Percentiles rank a stretch among this genome's conserved stretches.
phyloP scores from a whole-genome alignment of 2,797 vertebrate species.

The Ctenopoma multispine region DNA sequence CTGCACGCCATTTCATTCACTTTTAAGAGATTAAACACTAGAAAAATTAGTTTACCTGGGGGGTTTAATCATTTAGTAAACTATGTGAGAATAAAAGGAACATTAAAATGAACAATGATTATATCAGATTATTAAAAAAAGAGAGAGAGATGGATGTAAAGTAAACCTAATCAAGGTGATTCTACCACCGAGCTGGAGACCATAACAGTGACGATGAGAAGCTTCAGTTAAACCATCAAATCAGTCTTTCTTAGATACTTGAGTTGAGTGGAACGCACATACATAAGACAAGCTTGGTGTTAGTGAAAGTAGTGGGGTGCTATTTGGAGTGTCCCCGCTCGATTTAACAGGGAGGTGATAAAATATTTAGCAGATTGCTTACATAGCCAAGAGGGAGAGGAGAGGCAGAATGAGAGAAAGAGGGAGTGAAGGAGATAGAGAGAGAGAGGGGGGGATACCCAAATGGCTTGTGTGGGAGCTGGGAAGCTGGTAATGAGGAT shows the following conservation, averaged over 20 bases:
- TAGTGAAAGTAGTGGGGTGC: constrained; percentile 63
- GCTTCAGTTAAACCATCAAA: constrained; percentile 51
- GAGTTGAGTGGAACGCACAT: constrained; percentile 43
- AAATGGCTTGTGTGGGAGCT: constrained; percentile 75
- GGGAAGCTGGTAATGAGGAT: constrained; percentile 77
- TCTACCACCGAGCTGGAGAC: constrained; percentile 55
- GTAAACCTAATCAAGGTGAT: constrained; percentile 46
- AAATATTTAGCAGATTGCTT: constrained; percentile 84
- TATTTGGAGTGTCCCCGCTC: constrained; percentile 73
- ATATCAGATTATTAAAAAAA: constrained; percentile 17
- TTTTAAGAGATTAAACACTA: constrained; percentile 46
- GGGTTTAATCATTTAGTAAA: constrained; percentile 51
- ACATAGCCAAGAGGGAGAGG: constrained; percentile 69
- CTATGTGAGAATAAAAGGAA: constrained; percentile 29
- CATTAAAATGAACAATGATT: constrained; percentile 66
- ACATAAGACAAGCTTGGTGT: constrained; percentile 46
- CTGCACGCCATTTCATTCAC: constrained; percentile 43
- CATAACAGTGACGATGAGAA: constrained; percentile 22
- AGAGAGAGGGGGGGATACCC: constrained; percentile 47
- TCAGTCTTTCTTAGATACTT: constrained; percentile 32
- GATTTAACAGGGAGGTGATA: constrained; percentile 79
- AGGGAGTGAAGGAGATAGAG: constrained; percentile 9
- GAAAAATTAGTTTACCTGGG: constrained; percentile 49
- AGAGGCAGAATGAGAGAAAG: not conserved
- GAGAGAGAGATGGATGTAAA: constrained; percentile 26